Evolutionary conservation across 92 coral and sea anemone genomes (phyloP), one percentile per base, ranked within the genome.

Genomic region (Actinernus sp.): DNA sequence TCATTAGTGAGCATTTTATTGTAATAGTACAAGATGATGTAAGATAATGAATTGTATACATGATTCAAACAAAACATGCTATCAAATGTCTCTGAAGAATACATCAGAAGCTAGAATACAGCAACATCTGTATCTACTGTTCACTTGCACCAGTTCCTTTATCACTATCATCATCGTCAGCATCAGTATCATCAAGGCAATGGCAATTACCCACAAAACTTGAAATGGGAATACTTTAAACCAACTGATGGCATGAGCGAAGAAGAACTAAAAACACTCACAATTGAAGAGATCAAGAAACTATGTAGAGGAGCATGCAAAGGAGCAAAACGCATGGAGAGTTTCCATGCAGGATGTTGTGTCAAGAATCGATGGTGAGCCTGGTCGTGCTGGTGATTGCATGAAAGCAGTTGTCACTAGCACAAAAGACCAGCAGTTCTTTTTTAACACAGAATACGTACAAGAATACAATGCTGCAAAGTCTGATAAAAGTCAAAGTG

Each of bases 341-440:
- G 77, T 79, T 70, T 48, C 78, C 19, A n/a, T n/a, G n/a, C 70
- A 78, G 20, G 85, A 78, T 44, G 85, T 78, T 17, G 85, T 68
- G 14, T 57, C 77, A 6, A 29, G 77, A 24, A 78, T 68, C 36
- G 77, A 67, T 28, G 85, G 68, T 4, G 71, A 81, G 63, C 72
- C 88, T 63, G 76, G 74, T 11, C 81, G 67, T 33, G 87, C 76
- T n/a, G 78, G 83, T 4, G 83, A 82, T 39, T 74, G 55, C 51
- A 74, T 82, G 88, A 82, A 59, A 67, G 83, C 82, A 10, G 47
- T 58, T 57, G 63, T 79, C 26, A 79, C 78, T 20, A 75, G 60
- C 55, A 50, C 28, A 38, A 74, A 53, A 47, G 83, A 74, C 16
- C 50, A 67, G 45, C 89, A 83, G 79, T 82, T 82, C 52, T 65